A percentile compares a stretch with the other conserved stretches of the same genome.
These are phyloP conservation scores for Phalacrocorax aristotelis DNA, from an alignment of 2,113 vertebrate genomes.

Conservation along the genomic window DNA sequence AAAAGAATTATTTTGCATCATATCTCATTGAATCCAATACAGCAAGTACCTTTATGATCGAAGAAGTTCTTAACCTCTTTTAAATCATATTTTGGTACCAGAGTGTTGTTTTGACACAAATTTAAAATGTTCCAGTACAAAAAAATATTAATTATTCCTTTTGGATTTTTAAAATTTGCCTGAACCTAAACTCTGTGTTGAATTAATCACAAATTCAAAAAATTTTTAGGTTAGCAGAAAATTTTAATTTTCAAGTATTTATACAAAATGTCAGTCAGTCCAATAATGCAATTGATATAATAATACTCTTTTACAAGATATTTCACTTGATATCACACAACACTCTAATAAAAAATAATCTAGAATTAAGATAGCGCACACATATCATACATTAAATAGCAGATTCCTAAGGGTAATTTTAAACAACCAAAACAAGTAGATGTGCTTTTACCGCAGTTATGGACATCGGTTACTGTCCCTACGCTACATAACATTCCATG, in stretches of 20 bases:
- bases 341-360: background rate
- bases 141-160: background rate
- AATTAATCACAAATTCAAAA: background rate
- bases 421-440: background rate
- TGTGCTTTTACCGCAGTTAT: background rate
- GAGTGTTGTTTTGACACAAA: background rate
- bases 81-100: background rate
- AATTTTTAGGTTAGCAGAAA: background rate
- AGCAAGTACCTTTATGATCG: background rate
- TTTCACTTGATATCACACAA: background rate
- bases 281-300: background rate
- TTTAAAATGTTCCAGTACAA: background rate
- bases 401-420: background rate
- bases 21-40: background rate
- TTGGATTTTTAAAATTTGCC: background rate
- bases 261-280: background rate
- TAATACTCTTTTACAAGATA: background rate
- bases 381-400: background rate
- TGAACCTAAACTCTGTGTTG: background rate
- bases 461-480: background rate
- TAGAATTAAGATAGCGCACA: background rate
- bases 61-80: background rate
- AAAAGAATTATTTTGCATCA: rapidly evolving
- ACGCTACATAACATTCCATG: background rate
- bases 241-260: background rate